These are phyloP conservation scores for Gymnocypris eckloni DNA, from an alignment of 2,797 vertebrate species.

Conservation along the genomic window DNA sequence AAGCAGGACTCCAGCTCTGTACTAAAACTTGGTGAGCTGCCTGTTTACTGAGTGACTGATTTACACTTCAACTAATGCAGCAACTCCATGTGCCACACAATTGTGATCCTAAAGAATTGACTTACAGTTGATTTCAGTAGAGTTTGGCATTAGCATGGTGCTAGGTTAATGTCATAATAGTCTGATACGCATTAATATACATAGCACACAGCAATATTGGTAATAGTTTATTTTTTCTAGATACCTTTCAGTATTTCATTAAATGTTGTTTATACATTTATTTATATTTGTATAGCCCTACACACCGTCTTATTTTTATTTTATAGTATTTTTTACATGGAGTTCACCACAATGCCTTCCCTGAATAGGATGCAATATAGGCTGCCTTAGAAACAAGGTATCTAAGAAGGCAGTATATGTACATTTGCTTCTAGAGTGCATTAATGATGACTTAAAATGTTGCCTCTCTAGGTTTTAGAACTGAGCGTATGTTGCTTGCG, in stretches of 20 bases:
- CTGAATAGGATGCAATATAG: background rate
- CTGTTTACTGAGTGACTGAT: background rate
- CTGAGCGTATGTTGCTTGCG: background rate
- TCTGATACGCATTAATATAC: too few relatives aligned
- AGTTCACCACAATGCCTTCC: background rate
- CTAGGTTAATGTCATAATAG: background rate
- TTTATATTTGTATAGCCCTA: background rate
- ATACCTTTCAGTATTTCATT: background rate
- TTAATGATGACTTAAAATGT: background rate
- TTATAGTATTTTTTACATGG: background rate
- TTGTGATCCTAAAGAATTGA: background rate
- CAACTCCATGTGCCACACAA: background rate
- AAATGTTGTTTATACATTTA: background rate
- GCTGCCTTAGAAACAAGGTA: background rate
- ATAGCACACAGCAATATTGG: background rate
- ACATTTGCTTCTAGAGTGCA: too few relatives aligned
- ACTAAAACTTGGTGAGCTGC: slow-evolving; percentile 1
- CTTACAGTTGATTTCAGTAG: background rate
- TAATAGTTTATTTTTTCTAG: background rate
- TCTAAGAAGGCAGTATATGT: background rate
- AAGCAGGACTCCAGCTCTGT: background rate
- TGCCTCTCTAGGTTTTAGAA: background rate
- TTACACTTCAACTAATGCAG: background rate
- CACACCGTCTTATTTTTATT: background rate
- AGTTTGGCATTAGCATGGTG: background rate